Conservation (phyloP, 2,113 vertebrate genomes). For the Anarrhichthys ocellatus region DNA sequence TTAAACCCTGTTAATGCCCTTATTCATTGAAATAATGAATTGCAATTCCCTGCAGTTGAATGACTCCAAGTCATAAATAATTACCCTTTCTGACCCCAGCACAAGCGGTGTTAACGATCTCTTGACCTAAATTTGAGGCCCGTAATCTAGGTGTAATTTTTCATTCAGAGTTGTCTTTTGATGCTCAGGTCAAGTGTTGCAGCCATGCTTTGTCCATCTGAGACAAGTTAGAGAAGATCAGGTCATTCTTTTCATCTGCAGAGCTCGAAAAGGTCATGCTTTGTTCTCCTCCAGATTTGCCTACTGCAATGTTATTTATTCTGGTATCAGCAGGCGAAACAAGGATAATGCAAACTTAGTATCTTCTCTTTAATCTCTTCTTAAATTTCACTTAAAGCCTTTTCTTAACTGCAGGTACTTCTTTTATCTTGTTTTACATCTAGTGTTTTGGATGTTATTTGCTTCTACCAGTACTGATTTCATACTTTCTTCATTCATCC, state of each 20-base stretch:
- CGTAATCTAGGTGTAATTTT: neutral
- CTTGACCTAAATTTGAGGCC: neutral
- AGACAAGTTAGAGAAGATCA: neutral
- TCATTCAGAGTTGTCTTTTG: neutral
- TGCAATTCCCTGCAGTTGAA: neutral
- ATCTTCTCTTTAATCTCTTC: neutral
- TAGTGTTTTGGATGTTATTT: neutral
- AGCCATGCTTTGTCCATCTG: neutral
- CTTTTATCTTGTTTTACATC: neutral
- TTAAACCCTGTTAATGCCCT: neutral
- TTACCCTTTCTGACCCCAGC: neutral
- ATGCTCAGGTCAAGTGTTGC: neutral
- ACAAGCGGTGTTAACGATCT: neutral
- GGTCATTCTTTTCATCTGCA: neutral
- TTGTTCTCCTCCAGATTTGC: neutral
- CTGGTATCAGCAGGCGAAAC: neutral
- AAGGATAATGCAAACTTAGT: neutral
- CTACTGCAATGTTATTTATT: neutral
- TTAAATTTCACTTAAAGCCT: neutral
- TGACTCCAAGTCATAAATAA: slow-evolving; percentile 3
- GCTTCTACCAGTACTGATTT: neutral
- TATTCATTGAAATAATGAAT: neutral
- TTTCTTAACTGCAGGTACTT: neutral
- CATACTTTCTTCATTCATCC: neutral
- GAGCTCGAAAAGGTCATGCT: slow-evolving; percentile 1